Percentiles rank a stretch among this genome's conserved stretches.
These are phyloP conservation scores for Euleptes europaea DNA, from an alignment of 2,113 vertebrate species.

Conservation along the genomic window DNA sequence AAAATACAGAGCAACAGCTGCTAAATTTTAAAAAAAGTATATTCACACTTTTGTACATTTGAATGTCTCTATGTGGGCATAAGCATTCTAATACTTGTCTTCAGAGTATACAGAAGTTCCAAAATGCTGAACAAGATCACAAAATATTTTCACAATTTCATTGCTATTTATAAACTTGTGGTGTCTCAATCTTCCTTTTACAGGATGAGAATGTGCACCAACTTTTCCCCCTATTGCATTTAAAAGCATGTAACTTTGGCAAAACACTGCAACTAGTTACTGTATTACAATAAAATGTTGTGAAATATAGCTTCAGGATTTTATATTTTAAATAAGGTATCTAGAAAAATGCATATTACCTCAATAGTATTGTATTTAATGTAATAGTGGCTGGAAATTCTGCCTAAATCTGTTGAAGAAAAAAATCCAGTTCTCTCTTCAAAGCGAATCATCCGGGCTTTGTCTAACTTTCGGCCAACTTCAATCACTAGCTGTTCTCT, in stretches of 20 bases:
- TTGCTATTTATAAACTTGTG: neutral
- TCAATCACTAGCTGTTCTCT: slow-evolving; percentile 90
- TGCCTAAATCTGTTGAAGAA: slow-evolving; percentile 93
- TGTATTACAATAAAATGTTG: neutral
- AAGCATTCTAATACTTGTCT: neutral
- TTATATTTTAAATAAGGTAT: slow-evolving; percentile 36
- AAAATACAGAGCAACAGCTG: neutral
- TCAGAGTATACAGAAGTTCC: neutral
- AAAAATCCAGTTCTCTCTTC: slow-evolving; percentile 97
- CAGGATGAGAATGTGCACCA: neutral
- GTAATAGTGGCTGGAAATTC: slow-evolving; percentile 97
- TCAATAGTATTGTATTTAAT: slow-evolving; percentile 98
- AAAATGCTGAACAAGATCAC: neutral
- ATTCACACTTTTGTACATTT: neutral
- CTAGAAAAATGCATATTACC: slow-evolving; percentile 69
- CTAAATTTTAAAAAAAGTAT: neutral
- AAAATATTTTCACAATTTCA: slow-evolving; percentile 2
- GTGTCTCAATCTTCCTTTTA: neutral
- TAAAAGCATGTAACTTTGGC: neutral
- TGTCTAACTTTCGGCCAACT: slow-evolving; percentile 91
- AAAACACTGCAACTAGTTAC: neutral
- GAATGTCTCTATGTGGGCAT: neutral
- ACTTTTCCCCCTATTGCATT: neutral
- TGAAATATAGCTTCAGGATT: neutral
- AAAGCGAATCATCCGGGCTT: slow-evolving; percentile 96